phyloP scores from a whole-genome alignment of 2,797 vertebrate genomes.

The Cephalopachus bancanus region DNA sequence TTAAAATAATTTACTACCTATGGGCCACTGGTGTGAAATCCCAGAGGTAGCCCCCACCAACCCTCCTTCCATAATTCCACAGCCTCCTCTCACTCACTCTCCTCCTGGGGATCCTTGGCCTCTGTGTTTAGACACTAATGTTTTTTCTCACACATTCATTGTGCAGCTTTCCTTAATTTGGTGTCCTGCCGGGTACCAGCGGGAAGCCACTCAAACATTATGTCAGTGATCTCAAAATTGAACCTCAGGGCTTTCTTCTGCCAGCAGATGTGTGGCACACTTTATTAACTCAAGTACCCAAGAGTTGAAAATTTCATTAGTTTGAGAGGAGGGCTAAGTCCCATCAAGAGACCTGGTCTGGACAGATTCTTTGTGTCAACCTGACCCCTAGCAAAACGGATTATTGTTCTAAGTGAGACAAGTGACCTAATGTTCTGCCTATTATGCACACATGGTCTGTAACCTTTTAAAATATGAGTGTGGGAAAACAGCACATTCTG shows the following conservation, averaged over 20 bases:
- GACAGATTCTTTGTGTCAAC: slow-evolving; percentile 92
- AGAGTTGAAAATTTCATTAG: slow-evolving; percentile 94
- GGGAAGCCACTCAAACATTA: slow-evolving; percentile 91
- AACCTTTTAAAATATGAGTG: slow-evolving; percentile 94
- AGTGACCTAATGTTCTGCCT: slow-evolving; percentile 93
- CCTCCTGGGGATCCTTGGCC: slow-evolving; percentile 83
- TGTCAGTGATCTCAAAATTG: slow-evolving; percentile 91
- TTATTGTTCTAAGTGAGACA: slow-evolving; percentile 95
- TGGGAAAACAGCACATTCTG: slow-evolving; percentile 93
- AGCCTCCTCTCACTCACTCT: slow-evolving; percentile 25
- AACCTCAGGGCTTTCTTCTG: slow-evolving; percentile 90
- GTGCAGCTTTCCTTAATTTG: slow-evolving; percentile 92
- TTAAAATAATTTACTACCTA: slow-evolving; percentile 87
- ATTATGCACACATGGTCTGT: slow-evolving; percentile 93
- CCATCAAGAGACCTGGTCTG: slow-evolving; percentile 91
- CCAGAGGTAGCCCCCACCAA: slow-evolving; percentile 23
- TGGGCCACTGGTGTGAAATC: slow-evolving; percentile 67
- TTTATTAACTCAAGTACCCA: slow-evolving; percentile 93
- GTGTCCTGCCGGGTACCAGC: slow-evolving; percentile 86
- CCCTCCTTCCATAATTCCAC: slow-evolving; percentile 46
- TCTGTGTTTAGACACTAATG: slow-evolving; percentile 89
- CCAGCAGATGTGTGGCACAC: slow-evolving; percentile 93
- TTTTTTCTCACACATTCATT: slow-evolving; percentile 91
- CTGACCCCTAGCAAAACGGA: slow-evolving; percentile 94
- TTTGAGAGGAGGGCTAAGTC: slow-evolving; percentile 92